These are phyloP conservation scores for Coracias cyanogaster DNA, from an alignment of 2,797 vertebrate genomes.

Conservation along the genomic window DNA sequence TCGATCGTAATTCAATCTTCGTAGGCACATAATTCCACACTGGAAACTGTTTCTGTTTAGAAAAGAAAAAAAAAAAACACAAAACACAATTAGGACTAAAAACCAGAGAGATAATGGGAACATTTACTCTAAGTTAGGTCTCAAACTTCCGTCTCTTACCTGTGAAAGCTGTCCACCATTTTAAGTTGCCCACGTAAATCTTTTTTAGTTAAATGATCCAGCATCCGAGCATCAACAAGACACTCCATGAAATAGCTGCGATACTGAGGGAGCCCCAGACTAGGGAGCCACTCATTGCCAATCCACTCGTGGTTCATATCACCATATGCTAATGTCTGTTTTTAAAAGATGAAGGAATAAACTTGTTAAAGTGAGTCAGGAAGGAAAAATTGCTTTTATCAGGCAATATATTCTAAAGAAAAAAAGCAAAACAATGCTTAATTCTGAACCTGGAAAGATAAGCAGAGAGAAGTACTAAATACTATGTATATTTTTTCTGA, in stretches of 20 bases:
- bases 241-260: slow-evolving; percentile 99
- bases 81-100: not conserved
- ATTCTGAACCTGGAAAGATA: not conserved
- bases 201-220: slow-evolving; percentile 97
- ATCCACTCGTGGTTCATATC: slow-evolving; percentile 99
- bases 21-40: slow-evolving; percentile 95
- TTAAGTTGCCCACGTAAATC: slow-evolving; percentile 96
- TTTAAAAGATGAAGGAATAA: not conserved
- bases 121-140: not conserved
- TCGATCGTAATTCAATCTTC: slow-evolving; percentile 94
- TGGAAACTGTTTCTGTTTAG: slow-evolving; percentile 94
- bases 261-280: slow-evolving; percentile 94
- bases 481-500: not conserved
- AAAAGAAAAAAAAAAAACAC: not conserved
- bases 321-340: slow-evolving; percentile 93
- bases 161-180: slow-evolving; percentile 98
- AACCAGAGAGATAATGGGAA: not conserved
- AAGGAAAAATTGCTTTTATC: not conserved
- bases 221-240: slow-evolving; percentile 96
- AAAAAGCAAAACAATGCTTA: not conserved
- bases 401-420: not conserved
- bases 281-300: slow-evolving; percentile 96
- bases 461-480: not conserved
- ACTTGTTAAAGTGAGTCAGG: not conserved
- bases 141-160: slow-evolving; percentile 63